A percentile compares a stretch with the other conserved stretches of the same genome.
Conservation (phyloP, 2,797 vertebrate species). For the Propithecus deckenii region DNA sequence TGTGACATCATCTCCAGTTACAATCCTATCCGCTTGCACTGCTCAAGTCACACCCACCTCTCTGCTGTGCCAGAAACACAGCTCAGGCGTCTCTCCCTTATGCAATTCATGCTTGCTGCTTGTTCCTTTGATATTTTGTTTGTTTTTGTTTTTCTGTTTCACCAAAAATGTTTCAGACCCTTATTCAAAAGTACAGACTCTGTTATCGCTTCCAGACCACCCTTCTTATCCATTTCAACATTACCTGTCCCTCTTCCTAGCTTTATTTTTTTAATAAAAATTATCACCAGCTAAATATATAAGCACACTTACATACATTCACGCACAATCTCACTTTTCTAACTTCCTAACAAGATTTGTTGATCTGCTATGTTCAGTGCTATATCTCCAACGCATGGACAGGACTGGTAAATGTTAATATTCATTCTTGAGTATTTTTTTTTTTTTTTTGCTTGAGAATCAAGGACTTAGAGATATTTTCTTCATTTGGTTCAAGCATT, state of each 20-base stretch:
- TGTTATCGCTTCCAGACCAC: background rate
- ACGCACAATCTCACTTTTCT: background rate
- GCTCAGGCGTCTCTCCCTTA: background rate
- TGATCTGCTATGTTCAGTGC: background rate
- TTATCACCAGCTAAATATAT: background rate
- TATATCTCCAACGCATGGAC: background rate
- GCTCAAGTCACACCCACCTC: background rate
- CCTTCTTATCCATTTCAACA: background rate
- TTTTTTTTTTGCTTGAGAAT: background rate
- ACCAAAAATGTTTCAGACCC: background rate
- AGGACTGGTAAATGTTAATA: background rate
- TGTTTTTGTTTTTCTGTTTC: background rate
- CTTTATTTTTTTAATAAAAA: background rate
- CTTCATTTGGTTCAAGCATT: background rate
- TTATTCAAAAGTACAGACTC: background rate
- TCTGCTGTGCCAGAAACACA: background rate
- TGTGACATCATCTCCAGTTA: background rate
- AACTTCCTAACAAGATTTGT: background rate
- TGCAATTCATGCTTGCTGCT: background rate
- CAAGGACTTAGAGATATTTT: background rate
- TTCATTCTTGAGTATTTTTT: background rate
- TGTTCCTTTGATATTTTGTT: background rate
- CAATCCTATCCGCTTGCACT: accelerated
- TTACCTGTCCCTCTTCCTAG: background rate
- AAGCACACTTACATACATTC: background rate